These are phyloP conservation scores for Pseudomyrmex concolor DNA, from an alignment of 1,140 invertebrate species.

Conservation along the genomic window DNA sequence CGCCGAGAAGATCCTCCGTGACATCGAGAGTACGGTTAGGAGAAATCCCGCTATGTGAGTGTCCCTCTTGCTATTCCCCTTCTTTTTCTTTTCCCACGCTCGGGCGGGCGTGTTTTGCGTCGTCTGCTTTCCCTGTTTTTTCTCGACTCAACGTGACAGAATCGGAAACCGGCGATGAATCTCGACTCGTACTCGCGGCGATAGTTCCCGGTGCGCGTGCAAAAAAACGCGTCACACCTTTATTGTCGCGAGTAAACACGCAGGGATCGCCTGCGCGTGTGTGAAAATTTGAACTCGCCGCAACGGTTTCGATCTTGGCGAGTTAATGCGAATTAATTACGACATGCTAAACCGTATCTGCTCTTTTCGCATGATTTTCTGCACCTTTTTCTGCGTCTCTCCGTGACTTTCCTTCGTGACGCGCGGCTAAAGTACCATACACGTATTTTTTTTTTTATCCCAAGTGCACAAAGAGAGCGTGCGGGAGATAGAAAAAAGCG, in stretches of 20 bases:
- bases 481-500: too few relatives aligned
- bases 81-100: not conserved
- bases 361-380: not conserved
- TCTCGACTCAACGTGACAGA: not conserved
- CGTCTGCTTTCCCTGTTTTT: not conserved
- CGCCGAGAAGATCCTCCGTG: conserved; percentile 91
- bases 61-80: conserved; percentile 2
- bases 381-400: not conserved
- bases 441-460: not conserved
- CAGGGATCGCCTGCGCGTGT: not conserved
- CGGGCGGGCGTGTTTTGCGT: not conserved
- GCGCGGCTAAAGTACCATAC: too few relatives aligned
- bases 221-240: not conserved
- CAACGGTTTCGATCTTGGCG: not conserved
- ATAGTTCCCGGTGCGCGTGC: not conserved
- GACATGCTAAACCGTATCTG: not conserved
- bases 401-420: too few relatives aligned
- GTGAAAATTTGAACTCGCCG: not conserved
- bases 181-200: too few relatives aligned
- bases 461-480: not conserved
- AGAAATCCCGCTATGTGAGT: conserved; percentile 91
- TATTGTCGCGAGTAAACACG: not conserved
- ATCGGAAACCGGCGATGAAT: not conserved
- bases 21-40: conserved; percentile 89
- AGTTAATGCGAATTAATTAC: not conserved